Conservation (phyloP, 2,888 invertebrate species). For the Ecdyonurus torrentis region DNA sequence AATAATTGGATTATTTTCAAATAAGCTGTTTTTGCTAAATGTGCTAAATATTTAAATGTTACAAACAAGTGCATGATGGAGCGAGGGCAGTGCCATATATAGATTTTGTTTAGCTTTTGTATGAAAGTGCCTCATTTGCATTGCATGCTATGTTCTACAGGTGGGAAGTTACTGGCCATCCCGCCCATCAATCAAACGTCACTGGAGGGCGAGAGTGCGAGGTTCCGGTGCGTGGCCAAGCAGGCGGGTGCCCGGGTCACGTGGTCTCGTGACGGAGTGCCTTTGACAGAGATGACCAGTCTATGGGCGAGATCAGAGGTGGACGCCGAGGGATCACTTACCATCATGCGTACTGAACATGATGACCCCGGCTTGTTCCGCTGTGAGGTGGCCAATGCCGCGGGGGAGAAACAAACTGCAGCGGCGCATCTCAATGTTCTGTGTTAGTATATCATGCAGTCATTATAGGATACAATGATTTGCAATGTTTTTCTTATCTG, state of each 20-base stretch:
- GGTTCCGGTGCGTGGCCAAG: conserved; percentile 68
- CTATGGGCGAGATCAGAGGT: conserved; percentile 41
- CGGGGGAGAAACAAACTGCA: conserved; percentile 60
- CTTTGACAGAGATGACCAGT: conserved; percentile 42
- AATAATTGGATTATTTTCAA: too few species aligned
- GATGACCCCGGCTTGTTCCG: conserved; percentile 75
- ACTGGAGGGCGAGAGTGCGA: conserved; percentile 65
- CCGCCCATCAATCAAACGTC: conserved; percentile 80
- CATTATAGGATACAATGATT: too few species aligned
- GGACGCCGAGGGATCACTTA: conserved; percentile 60
- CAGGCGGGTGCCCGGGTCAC: conserved; percentile 38
- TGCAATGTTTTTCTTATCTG: too few species aligned
- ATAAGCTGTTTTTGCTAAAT: too few species aligned
- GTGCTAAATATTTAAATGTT: too few species aligned
- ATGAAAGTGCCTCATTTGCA: neutral
- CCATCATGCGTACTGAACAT: conserved; percentile 59
- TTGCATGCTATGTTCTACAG: conserved; percentile 29
- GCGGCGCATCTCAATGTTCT: conserved; percentile 80
- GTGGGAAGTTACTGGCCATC: conserved; percentile 70
- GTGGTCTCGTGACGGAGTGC: conserved; percentile 51
- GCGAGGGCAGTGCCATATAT: too few species aligned
- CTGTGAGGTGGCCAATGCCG: conserved; percentile 61
- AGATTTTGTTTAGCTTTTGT: too few species aligned
- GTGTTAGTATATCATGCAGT: too few species aligned
- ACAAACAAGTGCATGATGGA: too few species aligned